Evolutionary conservation across 2,797 vertebrate genomes (phyloP), one percentile per base, ranked within the genome.

Genomic region (Microcaecilia unicolor): DNA sequence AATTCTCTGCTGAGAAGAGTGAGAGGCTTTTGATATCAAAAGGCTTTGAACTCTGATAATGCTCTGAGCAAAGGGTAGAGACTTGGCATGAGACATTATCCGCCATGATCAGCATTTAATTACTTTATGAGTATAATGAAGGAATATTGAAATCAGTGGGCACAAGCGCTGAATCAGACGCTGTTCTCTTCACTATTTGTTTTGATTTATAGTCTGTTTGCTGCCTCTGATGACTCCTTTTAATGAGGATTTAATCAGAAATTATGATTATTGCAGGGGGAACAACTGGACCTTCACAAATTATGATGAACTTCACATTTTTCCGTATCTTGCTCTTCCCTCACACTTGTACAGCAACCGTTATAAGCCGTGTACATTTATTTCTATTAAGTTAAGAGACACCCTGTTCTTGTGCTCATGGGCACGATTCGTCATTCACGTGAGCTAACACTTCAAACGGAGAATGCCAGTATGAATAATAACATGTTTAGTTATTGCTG

Each of bases 61-160:
- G 44, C 50, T 62, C 34, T 29, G 46, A 55, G 41, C 52, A 17
- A 27, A 10, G 6, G 4, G 22, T 10, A 65, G 47, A 58, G 72
- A 72, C 70, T n/a, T 66, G 59, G 74, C 59, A 67, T 58, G 55
- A 59, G 61, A 66, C 66, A 57, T 14, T 28, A 61, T 44, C 46
- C 75, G 68, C 79, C 64, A 55, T 52, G 31, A 73, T 70, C 35
- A 41, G 32, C 37, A 61, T 63, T 77, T 76, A 79, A 79, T 76
- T 72, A 73, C 61, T 74, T 72, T 67, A 74, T 64, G 60, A 52
- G 70, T 75, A 59, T 65, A 67, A 73, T 70, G 67, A 56, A 48
- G 59, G 61, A 72, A 70, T 64, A 61, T 61, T 68, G 72, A 65
- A 76, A 54, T 67, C 58, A 64, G 28, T 35, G 38, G 41, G 52